phyloP scores from a whole-genome alignment of 2,797 vertebrate genomes.

The Tolypeutes matacus region DNA sequence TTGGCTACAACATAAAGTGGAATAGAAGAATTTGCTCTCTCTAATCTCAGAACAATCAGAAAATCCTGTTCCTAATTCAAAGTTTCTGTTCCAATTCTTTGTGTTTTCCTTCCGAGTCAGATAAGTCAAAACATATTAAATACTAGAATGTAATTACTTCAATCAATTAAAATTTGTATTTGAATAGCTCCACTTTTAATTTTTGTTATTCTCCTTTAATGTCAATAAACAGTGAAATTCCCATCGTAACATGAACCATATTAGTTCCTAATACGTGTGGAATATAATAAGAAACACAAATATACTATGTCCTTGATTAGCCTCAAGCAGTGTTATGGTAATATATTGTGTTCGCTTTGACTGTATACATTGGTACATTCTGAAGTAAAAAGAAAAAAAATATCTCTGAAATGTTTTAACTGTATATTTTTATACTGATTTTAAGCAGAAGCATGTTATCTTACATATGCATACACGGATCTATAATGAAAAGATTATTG shows the following conservation, averaged over 20 bases:
- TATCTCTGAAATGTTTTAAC: not conserved
- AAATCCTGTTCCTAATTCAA: not conserved
- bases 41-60: slow-evolving; percentile 5
- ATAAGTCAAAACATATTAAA: slow-evolving; percentile 47
- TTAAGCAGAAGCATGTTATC: not conserved
- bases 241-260: not conserved
- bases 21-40: not conserved
- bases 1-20: not conserved
- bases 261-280: not conserved
- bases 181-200: not conserved
- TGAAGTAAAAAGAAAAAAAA: not conserved
- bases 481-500: not conserved
- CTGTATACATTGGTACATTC: not conserved
- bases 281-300: not conserved
- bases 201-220: slow-evolving; percentile 34
- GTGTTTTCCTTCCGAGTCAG: not conserved
- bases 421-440: not conserved
- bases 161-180: slow-evolving; percentile 42
- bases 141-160: not conserved
- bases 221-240: not conserved
- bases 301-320: not conserved
- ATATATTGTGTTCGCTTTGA: not conserved
- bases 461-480: not conserved
- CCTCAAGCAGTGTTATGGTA: not conserved
- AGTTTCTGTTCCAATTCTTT: not conserved